Evolutionary conservation across 2,113 vertebrate genomes (phyloP).

Genomic region (Panthera leo): DNA sequence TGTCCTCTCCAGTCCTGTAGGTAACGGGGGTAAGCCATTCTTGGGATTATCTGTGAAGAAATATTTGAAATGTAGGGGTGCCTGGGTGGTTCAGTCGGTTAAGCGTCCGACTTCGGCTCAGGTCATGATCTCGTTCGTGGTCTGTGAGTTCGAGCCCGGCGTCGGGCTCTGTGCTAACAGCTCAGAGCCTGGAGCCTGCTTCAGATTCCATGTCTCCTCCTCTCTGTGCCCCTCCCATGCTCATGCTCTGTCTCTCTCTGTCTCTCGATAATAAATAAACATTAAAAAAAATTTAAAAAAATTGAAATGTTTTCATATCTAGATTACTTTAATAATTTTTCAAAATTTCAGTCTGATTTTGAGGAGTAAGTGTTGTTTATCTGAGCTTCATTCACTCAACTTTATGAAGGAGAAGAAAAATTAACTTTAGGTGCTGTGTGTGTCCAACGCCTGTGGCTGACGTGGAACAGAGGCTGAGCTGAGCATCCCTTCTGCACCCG

Average conservation of each 20-base stretch:
- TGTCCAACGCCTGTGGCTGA: too few species aligned
- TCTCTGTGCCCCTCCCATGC: too few species aligned
- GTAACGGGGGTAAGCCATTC: background rate
- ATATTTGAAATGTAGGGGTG: background rate
- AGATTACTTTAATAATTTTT: background rate
- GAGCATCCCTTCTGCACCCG: background rate
- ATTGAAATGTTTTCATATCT: background rate
- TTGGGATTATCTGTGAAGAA: background rate
- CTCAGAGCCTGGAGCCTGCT: too few species aligned
- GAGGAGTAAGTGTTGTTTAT: background rate
- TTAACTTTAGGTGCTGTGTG: background rate
- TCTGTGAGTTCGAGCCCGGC: too few species aligned
- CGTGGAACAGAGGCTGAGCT: background rate
- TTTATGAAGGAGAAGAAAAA: background rate
- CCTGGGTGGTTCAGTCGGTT: too few species aligned
- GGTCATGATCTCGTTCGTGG: too few species aligned
- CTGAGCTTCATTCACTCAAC: background rate
- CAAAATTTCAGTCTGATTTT: background rate
- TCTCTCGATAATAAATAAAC: too few species aligned
- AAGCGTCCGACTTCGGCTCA: too few species aligned
- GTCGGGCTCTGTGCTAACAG: too few species aligned
- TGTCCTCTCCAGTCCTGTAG: background rate
- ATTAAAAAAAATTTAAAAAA: fast-evolving
- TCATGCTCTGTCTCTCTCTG: too few species aligned
- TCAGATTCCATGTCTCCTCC: too few species aligned